phyloP scores from a whole-genome alignment of 2,888 invertebrate genomes.

The Hyposoter dolosus region DNA sequence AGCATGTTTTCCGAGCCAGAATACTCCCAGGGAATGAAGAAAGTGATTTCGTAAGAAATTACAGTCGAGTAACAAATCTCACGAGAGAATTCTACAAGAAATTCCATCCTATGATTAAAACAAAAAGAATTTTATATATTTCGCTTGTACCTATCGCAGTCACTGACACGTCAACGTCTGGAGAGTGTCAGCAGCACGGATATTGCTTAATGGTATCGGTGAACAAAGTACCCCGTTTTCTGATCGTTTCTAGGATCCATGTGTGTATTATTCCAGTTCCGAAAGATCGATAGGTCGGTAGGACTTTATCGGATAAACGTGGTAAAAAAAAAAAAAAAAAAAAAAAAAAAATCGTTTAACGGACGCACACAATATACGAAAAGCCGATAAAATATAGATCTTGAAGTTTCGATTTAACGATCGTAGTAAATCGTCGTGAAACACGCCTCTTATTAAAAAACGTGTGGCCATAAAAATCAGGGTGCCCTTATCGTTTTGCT shows the following conservation, averaged over 20 bases:
- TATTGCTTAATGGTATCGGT: constrained; percentile 28
- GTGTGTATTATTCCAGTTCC: constrained; percentile 60
- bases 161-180: not conserved
- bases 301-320: constrained; percentile 21
- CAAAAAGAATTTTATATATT: not conserved
- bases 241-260: constrained; percentile 63
- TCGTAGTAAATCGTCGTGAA: constrained; percentile 61
- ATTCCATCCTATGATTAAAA: not conserved
- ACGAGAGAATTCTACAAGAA: not conserved
- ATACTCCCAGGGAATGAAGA: not conserved
- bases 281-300: constrained; percentile 17
- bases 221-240: constrained; percentile 45
- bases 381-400: constrained; percentile 55
- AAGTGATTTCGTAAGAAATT: not conserved
- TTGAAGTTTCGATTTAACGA: constrained; percentile 58
- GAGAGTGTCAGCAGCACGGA: not conserved
- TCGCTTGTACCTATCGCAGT: not conserved
- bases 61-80: not conserved
- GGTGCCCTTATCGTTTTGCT: constrained; percentile 4
- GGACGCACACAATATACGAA: not conserved
- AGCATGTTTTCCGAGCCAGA: no score
- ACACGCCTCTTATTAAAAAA: constrained; percentile 58
- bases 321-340: not conserved
- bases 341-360: constrained; percentile 13
- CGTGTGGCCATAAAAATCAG: constrained; percentile 6